These are phyloP conservation scores for Trachythela sp. DNA, from an alignment of 64 coral and sea anemone genomes.

Conservation along the genomic window DNA sequence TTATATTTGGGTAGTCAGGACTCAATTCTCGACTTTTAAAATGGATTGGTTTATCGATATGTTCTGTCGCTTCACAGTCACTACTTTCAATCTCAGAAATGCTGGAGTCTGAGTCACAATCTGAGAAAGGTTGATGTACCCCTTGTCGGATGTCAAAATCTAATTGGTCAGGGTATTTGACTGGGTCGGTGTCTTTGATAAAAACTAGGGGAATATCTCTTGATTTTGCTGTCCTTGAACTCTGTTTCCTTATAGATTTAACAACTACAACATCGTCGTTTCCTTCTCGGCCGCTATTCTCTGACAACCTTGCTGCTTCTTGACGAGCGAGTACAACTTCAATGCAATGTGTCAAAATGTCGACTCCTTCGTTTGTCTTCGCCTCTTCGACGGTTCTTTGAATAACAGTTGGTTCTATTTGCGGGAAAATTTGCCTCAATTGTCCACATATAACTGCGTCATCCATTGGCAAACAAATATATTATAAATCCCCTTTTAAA, in stretches of 20 bases:
- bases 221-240: neutral
- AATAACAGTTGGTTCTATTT: neutral
- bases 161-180: too few relatives aligned
- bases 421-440: neutral
- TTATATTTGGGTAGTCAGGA: too few relatives aligned
- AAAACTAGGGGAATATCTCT: neutral
- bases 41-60: too few relatives aligned
- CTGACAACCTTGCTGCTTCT: neutral
- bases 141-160: too few relatives aligned
- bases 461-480: neutral
- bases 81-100: too few relatives aligned
- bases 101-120: too few relatives aligned
- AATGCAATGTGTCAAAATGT: neutral
- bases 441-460: neutral
- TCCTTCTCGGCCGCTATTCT: neutral
- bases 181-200: neutral
- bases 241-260: constrained; percentile 4
- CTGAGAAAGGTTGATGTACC: too few relatives aligned
- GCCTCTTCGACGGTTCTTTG: neutral
- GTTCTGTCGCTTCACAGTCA: too few relatives aligned
- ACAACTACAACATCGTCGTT: constrained; percentile 48
- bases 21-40: too few relatives aligned
- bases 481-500: neutral
- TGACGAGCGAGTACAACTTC: neutral
- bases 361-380: neutral